A percentile compares a stretch with the other conserved stretches of the same genome.
Evolutionary conservation across 2,888 invertebrate genomes (phyloP).

Genomic region (Drosophila prostipennis): DNA sequence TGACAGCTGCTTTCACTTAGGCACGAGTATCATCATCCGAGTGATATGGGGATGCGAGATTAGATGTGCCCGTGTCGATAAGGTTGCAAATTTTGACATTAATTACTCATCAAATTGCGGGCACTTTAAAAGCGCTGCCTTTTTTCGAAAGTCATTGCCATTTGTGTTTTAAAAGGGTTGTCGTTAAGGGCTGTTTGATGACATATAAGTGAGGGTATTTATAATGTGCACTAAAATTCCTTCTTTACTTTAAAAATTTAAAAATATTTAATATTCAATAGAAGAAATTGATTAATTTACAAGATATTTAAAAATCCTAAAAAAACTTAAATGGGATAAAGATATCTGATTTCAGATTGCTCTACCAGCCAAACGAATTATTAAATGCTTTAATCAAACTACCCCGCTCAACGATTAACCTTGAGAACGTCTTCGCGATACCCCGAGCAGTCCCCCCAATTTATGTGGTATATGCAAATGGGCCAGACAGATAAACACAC

Average conservation of each 20-base stretch:
- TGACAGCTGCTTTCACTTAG: slow-evolving; percentile 70
- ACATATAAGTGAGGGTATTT: background rate
- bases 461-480: slow-evolving; percentile 62
- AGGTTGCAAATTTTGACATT: slow-evolving; percentile 56
- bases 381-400: background rate
- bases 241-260: background rate
- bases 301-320: too few species aligned
- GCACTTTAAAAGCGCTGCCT: slow-evolving; percentile 29
- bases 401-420: slow-evolving; percentile 44
- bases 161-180: background rate
- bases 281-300: too few species aligned
- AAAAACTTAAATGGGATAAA: too few species aligned
- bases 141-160: slow-evolving; percentile 30
- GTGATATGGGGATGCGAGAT: slow-evolving; percentile 43
- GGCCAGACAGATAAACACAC: slow-evolving; percentile 74
- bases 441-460: slow-evolving; percentile 16
- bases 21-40: slow-evolving; percentile 50
- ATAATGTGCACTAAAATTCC: background rate
- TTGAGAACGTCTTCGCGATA: slow-evolving; percentile 42
- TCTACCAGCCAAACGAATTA: background rate
- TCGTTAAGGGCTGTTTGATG: slow-evolving; percentile 2
- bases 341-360: background rate
- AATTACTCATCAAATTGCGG: slow-evolving; percentile 67
- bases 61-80: slow-evolving; percentile 37
- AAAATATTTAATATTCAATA: too few species aligned